A percentile compares a stretch with the other conserved stretches of the same genome.
These are phyloP conservation scores for Mus musculus DNA, from an alignment of 2,113 vertebrate species.

Conservation along the genomic window GRCm39 chr19:36621001-36621500, in stretches of 20 bases:
- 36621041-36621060: too few relatives aligned
- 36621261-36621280: background rate
- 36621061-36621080: background rate
- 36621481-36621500: background rate
- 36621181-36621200: background rate
- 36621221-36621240: background rate
- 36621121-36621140: background rate
- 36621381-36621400: background rate
- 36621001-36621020: background rate
- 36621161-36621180: background rate
- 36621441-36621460: too few relatives aligned
- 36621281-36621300: background rate
- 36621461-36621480: background rate
- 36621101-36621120: background rate
- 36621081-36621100: background rate
- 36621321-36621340: background rate
- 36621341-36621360: background rate
- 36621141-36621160: background rate
- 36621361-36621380: background rate
- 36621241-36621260: background rate
- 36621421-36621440: background rate
- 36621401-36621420: background rate
- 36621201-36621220: background rate
- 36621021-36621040: background rate
- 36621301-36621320: background rate